Base-by-base conservation (phyloP, 2,888 invertebrate genomes). In the Phania funesta region DNA sequence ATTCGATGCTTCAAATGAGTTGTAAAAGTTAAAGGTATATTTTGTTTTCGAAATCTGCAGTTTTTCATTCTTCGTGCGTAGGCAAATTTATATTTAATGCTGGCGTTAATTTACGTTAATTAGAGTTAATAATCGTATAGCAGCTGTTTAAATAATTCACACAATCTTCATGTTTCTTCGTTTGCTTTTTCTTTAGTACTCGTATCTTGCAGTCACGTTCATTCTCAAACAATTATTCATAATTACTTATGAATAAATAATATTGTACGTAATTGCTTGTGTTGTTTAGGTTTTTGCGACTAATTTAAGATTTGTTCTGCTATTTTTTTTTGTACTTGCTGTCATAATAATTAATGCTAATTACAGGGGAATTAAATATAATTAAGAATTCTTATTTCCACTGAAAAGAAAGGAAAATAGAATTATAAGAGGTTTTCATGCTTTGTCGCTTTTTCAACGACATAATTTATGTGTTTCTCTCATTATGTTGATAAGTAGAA, bases 231-330 rank as follows among this genome's bases (percentile, higher is more conserved):
- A 38, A 73, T 62, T 62, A 62, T 52, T 60, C 11, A n/a, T 73
- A 64, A 73, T 73, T 73, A 62, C 3, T 26, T 29, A 32, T 46
- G 32, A 73, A 71, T 70, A 35, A 24, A 58, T 48, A 26, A 5
- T 26, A 38, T 73, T 73, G 13, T 32, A 32, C 13, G 52, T 44
- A 54, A 62, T 73, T 62, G 24, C 26, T 52, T 44, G n/a, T 52
- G 29, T 67, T 38, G 20, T 48, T 56, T 58, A 16, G 58, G 58
- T 58, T 60, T n/a, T 52, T 68, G 50, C 44, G 52, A 20, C 52
- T 68, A 44, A 62, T 68, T 75, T 48, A 58, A 58, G 75, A 75
- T 67, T 58, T 74, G 26, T 58, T 60, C 62, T 38, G 11, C 38
- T 0, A 44, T 22, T 3, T 44, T n/a, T 13, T 48, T 6, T 24